These are phyloP conservation scores for Trichoplusia ni DNA, from an alignment of 1,140 invertebrate species.

Conservation along the genomic window DNA sequence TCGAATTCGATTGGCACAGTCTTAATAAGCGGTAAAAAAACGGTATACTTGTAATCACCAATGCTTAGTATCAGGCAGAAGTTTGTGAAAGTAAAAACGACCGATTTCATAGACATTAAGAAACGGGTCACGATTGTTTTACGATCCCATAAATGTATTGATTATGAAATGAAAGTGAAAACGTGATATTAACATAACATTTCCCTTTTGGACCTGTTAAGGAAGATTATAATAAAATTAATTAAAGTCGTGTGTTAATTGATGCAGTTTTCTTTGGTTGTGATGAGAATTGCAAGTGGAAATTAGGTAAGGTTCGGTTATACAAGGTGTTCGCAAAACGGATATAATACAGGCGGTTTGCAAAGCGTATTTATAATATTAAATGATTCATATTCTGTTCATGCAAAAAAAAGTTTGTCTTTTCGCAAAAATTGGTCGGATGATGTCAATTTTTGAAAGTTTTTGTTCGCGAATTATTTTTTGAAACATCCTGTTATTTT, in stretches of 20 bases:
- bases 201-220: conserved; percentile 5
- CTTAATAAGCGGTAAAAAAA: neutral
- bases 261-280: no score
- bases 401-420: no score
- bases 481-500: no score
- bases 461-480: no score
- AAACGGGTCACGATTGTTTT: conserved; percentile 24
- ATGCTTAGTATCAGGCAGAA: neutral
- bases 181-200: conserved; percentile 2
- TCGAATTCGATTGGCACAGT: neutral
- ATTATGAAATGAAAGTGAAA: conserved; percentile 28
- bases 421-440: no score
- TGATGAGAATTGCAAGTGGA: no score
- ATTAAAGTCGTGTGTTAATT: neutral
- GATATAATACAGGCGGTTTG: no score
- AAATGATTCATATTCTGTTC: no score
- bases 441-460: no score
- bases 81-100: conserved; percentile 27
- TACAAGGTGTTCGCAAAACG: no score
- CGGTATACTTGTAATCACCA: neutral
- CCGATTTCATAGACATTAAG: conserved; percentile 22
- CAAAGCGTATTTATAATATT: no score
- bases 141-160: conserved; percentile 12
- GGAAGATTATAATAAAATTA: neutral
- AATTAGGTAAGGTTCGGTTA: no score